Evolutionary conservation across 2,888 invertebrate species (phyloP), one percentile per base, ranked within the genome.

Genomic region (Idaea straminata): DNA sequence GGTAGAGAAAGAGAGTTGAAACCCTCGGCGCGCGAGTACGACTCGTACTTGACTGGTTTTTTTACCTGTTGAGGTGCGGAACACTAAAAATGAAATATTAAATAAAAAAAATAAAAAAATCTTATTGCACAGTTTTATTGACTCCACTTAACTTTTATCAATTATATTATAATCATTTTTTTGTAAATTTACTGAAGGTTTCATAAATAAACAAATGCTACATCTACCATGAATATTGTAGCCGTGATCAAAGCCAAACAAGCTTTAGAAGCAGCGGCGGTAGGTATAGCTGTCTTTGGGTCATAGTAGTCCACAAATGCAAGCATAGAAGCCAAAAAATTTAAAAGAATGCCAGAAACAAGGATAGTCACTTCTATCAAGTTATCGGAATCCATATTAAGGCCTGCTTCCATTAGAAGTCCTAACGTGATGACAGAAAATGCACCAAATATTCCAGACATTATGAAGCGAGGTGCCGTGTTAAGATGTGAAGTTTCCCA

Each of bases 401-500:
- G 65, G 5, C 81, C 86, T 5, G 77, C 78, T 69, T 89, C 87
- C 3, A 87, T 57, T 4, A 88, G 69, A 34, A 89, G 78, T 0
- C 87, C 89, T 0, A 87, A 65, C 0, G 79, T 75, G 3, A 86
- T 64, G 1, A 85, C 66, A 0, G 76, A 58, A 61, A 78, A 83
- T 15, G 82, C 72, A 4, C 88, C 87, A 34, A 78, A 86, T 0
- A 84, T 74, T 36, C 88, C 89, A 0, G 79, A 74, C 70, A 83
- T 81, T 3, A 84, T 16, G 62, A 87, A 89, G 62, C 76, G 77
- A 35, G 71, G 67, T 1, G 75, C 65, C 0, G 77, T 68, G 15
- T 71, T 69, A 62, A 84, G 66, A 16, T 82, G 65, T 0, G 62
- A 60, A 64, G 69, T 66, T 67, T 87, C 88, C 2, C 87, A 85